A percentile compares a stretch with the other conserved stretches of the same genome.
phyloP scores from a whole-genome alignment of 2,888 invertebrate species.

The Epirrhoe tristata region DNA sequence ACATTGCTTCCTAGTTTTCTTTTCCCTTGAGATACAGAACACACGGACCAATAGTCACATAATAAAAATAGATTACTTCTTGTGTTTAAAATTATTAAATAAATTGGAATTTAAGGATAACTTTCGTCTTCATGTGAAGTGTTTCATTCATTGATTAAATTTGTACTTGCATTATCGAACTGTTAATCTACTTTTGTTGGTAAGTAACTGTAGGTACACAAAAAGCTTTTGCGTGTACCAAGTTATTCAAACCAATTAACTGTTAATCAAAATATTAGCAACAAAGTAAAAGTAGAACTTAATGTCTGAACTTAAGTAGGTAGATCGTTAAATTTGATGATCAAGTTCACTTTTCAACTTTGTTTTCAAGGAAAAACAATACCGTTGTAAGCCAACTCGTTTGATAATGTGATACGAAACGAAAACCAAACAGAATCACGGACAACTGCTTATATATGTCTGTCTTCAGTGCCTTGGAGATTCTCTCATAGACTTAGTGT shows the following conservation, averaged over 20 bases:
- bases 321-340: constrained; percentile 70
- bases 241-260: constrained; percentile 46
- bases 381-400: constrained; percentile 54
- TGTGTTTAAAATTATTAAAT: no score
- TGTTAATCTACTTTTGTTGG: not conserved
- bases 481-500: no score
- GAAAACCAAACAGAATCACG: no score
- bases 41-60: no score
- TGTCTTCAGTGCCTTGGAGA: no score
- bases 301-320: constrained; percentile 64
- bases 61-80: no score
- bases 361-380: constrained; percentile 67
- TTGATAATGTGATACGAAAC: not conserved
- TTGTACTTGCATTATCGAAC: not conserved
- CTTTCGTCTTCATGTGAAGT: no score
- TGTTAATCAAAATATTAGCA: constrained; percentile 54
- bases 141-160: no score
- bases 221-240: constrained; percentile 38
- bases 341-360: constrained; percentile 66
- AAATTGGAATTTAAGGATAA: no score
- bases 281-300: constrained; percentile 59
- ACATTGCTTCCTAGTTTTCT: no score
- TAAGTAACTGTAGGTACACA: constrained; percentile 11
- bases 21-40: no score
- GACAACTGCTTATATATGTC: no score